These are phyloP conservation scores for Ictidomys tridecemlineatus DNA, from an alignment of 2,113 vertebrate species.

Conservation along the genomic window DNA sequence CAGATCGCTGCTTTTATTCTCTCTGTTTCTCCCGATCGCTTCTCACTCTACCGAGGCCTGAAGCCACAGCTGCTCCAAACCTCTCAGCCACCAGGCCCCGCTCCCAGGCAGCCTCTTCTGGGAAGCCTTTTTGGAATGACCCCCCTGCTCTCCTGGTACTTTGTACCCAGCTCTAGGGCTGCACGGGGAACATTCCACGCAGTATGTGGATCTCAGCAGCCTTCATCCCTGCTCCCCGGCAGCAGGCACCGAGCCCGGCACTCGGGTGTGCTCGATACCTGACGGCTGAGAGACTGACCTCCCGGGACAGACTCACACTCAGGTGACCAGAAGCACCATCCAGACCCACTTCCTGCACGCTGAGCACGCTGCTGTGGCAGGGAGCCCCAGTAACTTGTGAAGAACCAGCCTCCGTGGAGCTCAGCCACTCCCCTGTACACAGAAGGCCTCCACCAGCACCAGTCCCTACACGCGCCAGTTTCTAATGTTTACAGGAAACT, in stretches of 20 bases:
- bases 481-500: background rate
- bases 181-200: background rate
- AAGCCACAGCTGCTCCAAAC: background rate
- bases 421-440: background rate
- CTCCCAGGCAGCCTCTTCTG: background rate
- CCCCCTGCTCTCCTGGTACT: background rate
- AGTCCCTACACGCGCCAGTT: background rate
- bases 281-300: background rate
- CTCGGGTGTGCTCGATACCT: background rate
- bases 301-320: background rate
- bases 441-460: background rate
- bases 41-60: background rate
- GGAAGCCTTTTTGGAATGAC: background rate
- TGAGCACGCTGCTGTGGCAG: background rate
- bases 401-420: conserved; percentile 12
- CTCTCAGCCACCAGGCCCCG: background rate
- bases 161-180: background rate
- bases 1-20: background rate
- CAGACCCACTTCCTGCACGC: conserved; percentile 24
- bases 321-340: background rate
- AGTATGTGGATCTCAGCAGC: background rate
- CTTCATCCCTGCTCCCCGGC: background rate
- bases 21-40: background rate
- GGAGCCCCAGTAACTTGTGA: background rate
- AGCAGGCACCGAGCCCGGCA: background rate